phyloP scores from a whole-genome alignment of 2,113 vertebrate genomes.

The Lepisosteus oculatus region DNA sequence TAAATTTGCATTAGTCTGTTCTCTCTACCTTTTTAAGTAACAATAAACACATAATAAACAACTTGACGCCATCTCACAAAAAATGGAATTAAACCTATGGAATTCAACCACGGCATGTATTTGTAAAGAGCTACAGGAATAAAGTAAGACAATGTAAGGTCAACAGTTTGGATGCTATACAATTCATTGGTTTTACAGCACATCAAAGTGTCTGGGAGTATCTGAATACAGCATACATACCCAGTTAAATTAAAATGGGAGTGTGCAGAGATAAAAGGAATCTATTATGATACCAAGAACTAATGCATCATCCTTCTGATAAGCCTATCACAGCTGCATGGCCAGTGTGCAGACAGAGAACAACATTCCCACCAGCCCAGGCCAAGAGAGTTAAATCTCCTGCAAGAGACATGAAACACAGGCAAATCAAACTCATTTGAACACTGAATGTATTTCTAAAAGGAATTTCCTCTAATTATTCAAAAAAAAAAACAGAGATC shows the following conservation, averaged over 20 bases:
- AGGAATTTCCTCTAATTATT: no score
- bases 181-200: constrained; percentile 46
- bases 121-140: constrained; percentile 41
- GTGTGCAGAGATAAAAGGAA: constrained; percentile 63
- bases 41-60: not conserved
- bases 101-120: no score
- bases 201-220: constrained; percentile 55
- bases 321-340: constrained; percentile 47
- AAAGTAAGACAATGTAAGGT: constrained; percentile 57
- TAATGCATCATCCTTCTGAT: constrained; percentile 60
- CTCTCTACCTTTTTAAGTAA: not conserved
- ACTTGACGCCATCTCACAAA: no score
- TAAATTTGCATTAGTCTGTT: not conserved
- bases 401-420: no score
- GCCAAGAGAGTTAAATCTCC: no score
- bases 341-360: constrained; percentile 24
- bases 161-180: constrained; percentile 56
- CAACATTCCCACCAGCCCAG: constrained; percentile 18
- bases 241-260: constrained; percentile 58
- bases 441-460: no score
- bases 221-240: constrained; percentile 57
- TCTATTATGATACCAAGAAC: constrained; percentile 62
- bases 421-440: no score
- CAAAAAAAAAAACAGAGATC: no score
- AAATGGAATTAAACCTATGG: not conserved